Percentiles rank a stretch among this genome's conserved stretches.
Evolutionary conservation across 2,113 vertebrate species (phyloP).

Genomic region (Felis chaus): DNA sequence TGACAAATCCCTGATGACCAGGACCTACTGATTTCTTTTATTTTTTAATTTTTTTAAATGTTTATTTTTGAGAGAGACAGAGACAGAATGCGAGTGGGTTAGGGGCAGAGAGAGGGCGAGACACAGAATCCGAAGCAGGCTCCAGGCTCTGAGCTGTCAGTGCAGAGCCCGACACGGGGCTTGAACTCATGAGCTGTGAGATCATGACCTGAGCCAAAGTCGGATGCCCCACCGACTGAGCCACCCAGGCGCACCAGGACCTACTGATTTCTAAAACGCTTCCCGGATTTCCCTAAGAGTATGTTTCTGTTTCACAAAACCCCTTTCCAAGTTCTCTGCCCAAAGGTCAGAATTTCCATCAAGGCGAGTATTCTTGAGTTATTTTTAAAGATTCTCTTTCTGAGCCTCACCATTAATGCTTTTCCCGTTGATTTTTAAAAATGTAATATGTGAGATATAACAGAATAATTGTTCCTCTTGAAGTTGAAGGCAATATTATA

Average conservation of each 20-base stretch:
- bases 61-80: no score
- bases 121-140: no score
- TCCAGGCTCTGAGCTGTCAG: no score
- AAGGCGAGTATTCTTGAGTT: background rate
- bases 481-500: background rate
- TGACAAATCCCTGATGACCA: background rate
- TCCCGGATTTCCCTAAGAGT: conserved; percentile 13
- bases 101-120: no score
- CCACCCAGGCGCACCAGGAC: background rate
- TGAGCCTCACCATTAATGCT: conserved; percentile 1
- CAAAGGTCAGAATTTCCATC: conserved; percentile 50
- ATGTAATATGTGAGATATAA: background rate
- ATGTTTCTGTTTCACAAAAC: conserved; percentile 23
- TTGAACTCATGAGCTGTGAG: no score
- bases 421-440: background rate
- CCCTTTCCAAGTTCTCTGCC: background rate
- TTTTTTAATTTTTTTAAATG: no score
- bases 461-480: background rate
- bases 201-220: no score
- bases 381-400: conserved; percentile 46
- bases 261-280: background rate
- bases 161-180: no score
- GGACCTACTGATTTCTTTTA: background rate
- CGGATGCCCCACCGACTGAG: no score
- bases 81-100: no score